Evolutionary conservation across 2,888 invertebrate genomes (phyloP).

Genomic region (Chrysina gloriosa): DNA sequence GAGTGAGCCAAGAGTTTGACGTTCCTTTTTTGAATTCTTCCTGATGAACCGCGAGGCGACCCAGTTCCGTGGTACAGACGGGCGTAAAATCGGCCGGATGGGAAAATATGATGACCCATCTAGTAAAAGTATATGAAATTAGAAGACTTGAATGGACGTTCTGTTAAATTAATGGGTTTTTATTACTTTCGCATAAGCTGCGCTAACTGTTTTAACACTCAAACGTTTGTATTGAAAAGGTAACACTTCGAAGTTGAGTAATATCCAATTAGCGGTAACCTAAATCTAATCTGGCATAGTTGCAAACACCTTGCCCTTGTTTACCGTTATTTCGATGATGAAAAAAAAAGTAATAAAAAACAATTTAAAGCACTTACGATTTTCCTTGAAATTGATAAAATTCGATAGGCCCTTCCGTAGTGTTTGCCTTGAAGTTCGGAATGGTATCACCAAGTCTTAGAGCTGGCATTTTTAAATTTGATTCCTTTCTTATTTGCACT

Average conservation of each 20-base stretch:
- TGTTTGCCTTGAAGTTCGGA: slow-evolving; percentile 81
- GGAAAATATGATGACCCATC: slow-evolving; percentile 89
- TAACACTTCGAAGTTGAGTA: not conserved
- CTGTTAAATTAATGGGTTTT: not conserved
- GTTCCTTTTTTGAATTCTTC: slow-evolving; percentile 76
- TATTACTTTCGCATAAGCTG: too few species aligned
- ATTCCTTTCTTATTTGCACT: not conserved
- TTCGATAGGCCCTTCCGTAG: slow-evolving; percentile 78
- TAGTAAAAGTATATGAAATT: slow-evolving; percentile 57
- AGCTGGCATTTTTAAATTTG: slow-evolving; percentile 47
- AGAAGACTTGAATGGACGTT: too few species aligned
- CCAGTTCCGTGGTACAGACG: slow-evolving; percentile 90
- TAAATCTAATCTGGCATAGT: too few species aligned
- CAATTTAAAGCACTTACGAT: slow-evolving; percentile 69
- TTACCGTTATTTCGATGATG: too few species aligned
- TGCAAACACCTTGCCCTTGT: too few species aligned
- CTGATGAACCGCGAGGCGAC: slow-evolving; percentile 76
- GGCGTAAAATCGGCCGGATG: slow-evolving; percentile 92
- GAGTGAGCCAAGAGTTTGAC: slow-evolving; percentile 85
- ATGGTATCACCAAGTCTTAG: slow-evolving; percentile 79
- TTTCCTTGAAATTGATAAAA: slow-evolving; percentile 84
- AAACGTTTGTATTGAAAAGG: not conserved
- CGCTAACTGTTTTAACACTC: too few species aligned
- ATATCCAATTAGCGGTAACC: too few species aligned
- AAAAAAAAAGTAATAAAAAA: not conserved